Base-by-base conservation (phyloP, 2,888 invertebrate genomes). In the Amphipoea lucens region DNA sequence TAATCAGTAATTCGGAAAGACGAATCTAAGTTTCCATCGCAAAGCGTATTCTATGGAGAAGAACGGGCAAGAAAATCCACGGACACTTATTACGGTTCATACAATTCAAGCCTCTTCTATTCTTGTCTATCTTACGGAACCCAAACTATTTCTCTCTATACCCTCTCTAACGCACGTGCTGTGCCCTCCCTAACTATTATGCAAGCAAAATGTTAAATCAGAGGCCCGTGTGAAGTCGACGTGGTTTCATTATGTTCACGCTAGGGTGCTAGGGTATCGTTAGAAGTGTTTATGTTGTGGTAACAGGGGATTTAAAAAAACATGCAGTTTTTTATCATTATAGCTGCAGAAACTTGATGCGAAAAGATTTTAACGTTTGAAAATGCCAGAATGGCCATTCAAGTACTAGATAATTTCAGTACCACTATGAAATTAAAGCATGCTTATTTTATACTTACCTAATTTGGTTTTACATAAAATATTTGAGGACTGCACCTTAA, bases 191-290 rank as follows among this genome's bases (percentile, higher is more conserved):
- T 68, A 83, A 82, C 84, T 80, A 82, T 83, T 79, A 76, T 75
- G 79, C 73, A 78, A 83, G 79, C 76, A 69, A 80, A 84, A 88
- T 83, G 74, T 83, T 75, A 76, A 87, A 81, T 85, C 81, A 54
- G 69, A 76, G 76, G 65, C 29, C 79, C 79, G 73, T 76, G 69
- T 84, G 74, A 75, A 57, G 62, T 65, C 71, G 76, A 82, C 70
- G 76, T 67, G 65, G 74, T 79, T 79, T 82, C 74, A 74, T 82
- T 78, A 86, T 66, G 65, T 74, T 78, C 69, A 82, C 40, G 65
- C 40, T 66, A 29, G 45, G 78, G 80, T 70, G 73, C 36, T 1
- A 63, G 48, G 40, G 65, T 60, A 14, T 65, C 23, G 69, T 75
- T 57, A 69, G 14, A 70, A 54, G 42, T 51, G n/a, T 73, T 73